Evolutionary conservation across 35 echinoderm and acorn worm species (phyloP).

Genomic region (Heliocidaris erythrogramma): DNA sequence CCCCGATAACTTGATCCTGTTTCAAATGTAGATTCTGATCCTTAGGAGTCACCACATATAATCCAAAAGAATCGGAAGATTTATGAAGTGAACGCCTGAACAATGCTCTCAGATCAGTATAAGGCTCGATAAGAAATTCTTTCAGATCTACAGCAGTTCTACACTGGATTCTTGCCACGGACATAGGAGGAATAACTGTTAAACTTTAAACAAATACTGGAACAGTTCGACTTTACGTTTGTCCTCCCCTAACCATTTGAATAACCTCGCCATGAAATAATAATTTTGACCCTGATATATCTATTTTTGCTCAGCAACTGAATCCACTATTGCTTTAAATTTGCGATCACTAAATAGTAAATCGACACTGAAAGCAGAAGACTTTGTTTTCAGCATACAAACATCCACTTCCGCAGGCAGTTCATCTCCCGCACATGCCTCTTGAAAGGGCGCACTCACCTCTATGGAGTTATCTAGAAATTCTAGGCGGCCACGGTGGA

Average conservation of each 20-base stretch:
- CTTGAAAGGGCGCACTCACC: no score
- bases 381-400: not conserved
- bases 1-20: not conserved
- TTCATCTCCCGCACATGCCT: not conserved
- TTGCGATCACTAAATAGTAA: not conserved
- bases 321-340: not conserved
- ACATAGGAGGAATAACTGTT: not conserved
- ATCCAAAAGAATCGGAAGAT: not conserved
- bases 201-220: not conserved
- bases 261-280: constrained; percentile 5
- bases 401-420: not conserved
- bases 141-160: not conserved
- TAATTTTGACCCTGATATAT: no score
- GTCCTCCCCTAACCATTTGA: not conserved
- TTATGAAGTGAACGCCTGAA: not conserved
- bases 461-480: not conserved
- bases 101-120: not conserved
- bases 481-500: not conserved
- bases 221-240: not conserved
- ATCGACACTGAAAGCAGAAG: not conserved
- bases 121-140: not conserved
- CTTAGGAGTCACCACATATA: not conserved
- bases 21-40: not conserved
- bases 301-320: constrained; percentile 20
- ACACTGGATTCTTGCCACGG: not conserved